These are phyloP conservation scores for Triplophysa dalaica DNA, from an alignment of 2,113 vertebrate species.

Conservation along the genomic window DNA sequence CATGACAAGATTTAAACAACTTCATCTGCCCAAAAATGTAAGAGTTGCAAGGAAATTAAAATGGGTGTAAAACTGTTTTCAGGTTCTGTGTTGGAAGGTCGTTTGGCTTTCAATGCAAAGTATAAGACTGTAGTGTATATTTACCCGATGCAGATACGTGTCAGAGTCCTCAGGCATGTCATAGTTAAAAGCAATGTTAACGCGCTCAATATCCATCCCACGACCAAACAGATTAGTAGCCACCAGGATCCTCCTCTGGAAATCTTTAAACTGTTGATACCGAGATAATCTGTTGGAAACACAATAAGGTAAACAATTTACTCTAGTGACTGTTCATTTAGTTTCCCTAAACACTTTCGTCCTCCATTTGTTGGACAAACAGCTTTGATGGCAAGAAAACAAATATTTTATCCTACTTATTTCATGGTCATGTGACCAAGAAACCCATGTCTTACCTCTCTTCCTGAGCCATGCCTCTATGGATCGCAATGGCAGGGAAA, in stretches of 20 bases:
- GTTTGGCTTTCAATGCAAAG: background rate
- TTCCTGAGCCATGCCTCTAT: slow-evolving; percentile 86
- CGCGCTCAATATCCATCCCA: slow-evolving; percentile 89
- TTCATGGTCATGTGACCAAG: background rate
- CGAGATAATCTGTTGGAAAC: slow-evolving; percentile 73
- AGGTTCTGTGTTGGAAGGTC: background rate
- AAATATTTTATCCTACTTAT: too few relatives aligned
- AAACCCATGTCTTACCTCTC: slow-evolving; percentile 71
- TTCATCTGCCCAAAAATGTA: too few relatives aligned
- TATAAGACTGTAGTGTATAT: background rate
- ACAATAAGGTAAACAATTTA: background rate
- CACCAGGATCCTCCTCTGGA: slow-evolving; percentile 85
- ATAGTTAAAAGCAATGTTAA: slow-evolving; percentile 89
- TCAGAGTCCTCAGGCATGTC: slow-evolving; percentile 91
- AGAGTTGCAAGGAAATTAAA: background rate
- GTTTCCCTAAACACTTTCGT: too few relatives aligned
- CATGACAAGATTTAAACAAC: too few relatives aligned
- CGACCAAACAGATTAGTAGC: slow-evolving; percentile 88
- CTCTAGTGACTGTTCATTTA: too few relatives aligned
- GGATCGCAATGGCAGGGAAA: slow-evolving; percentile 87
- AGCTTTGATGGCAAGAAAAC: too few relatives aligned
- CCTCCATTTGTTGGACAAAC: too few relatives aligned
- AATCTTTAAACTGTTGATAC: slow-evolving; percentile 90
- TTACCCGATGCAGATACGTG: slow-evolving; percentile 87
- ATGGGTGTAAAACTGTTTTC: too few relatives aligned